Evolutionary conservation across 2,888 invertebrate species (phyloP), one percentile per base, ranked within the genome.

Genomic region (Leucophenga montana): DNA sequence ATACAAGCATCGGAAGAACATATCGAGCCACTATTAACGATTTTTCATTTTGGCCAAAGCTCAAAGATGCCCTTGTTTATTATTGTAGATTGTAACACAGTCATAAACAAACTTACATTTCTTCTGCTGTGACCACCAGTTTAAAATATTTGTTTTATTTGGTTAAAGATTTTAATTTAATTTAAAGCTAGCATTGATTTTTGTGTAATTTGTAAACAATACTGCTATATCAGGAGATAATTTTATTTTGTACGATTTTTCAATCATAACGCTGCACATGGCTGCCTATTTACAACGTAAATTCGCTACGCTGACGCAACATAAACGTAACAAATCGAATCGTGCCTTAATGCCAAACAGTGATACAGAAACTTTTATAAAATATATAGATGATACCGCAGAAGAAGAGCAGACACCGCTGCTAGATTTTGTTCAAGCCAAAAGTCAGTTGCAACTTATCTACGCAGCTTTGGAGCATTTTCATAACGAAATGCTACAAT

Each of bases 401-500:
- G 39, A 39, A 11, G 39, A 39, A 11, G 39, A 54, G 4, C 22
- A 9, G 9, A 64, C 95, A 81, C 98, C 98, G 69, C 93, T 99
- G 78, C 97, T 98, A 94, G 94, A 98, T 82, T 99, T 99, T 90
- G 97, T 97, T 77, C 94, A 96, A 85, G 99, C 99, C 66, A 99
- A 99, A 91, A 97, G 96, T 91, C 95, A 96, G 90, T 97, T 99
- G 86, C 97, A 98, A 89, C 96, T 96, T 86, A 97, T 99, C 83
- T 99, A 98, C 90, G 92, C 92, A 67, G 97, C 98, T 87, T 95
- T 99, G 84, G 94, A 95, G 84, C 94, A 93, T 80, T 97, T 97
- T 90, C 95, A 99, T 72, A 92, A 92, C 11, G 56, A 68, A 11
- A 46, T 80, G 5, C n/a, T 71, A 8, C 44, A 44, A 8, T 46